A percentile compares a stretch with the other conserved stretches of the same genome.
These are phyloP conservation scores for Narcine bancroftii DNA, from an alignment of 2,113 vertebrate species.

Conservation along the genomic window DNA sequence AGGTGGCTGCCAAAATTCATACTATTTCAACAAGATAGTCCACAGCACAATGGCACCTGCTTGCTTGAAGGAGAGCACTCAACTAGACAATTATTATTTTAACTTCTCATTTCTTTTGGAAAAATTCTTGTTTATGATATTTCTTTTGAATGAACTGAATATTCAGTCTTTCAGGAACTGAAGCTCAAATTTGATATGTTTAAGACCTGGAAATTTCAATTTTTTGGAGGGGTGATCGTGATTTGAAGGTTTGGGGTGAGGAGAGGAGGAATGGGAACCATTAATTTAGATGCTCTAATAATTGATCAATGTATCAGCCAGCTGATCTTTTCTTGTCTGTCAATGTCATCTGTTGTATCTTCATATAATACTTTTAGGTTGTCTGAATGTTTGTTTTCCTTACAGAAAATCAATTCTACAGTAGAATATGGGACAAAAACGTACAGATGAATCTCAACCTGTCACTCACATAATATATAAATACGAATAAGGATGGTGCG, in stretches of 20 bases:
- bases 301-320: background rate
- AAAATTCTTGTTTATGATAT: background rate
- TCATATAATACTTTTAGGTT: background rate
- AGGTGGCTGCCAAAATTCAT: no score
- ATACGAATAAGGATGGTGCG: background rate
- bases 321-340: background rate
- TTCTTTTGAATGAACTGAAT: background rate
- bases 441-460: background rate
- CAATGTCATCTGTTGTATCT: background rate
- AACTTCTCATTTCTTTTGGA: background rate
- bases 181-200: background rate
- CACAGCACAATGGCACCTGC: no score
- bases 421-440: no score
- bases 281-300: background rate
- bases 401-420: no score
- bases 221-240: background rate
- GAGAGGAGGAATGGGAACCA: background rate
- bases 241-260: background rate
- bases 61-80: no score
- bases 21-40: no score
- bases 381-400: background rate
- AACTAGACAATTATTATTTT: background rate
- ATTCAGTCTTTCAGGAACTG: background rate
- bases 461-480: background rate
- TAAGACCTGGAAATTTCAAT: background rate